Percentiles rank a stretch among this genome's conserved stretches.
These are phyloP conservation scores for Montifringilla adamsi DNA, from an alignment of 2,113 vertebrate species.

Conservation along the genomic window DNA sequence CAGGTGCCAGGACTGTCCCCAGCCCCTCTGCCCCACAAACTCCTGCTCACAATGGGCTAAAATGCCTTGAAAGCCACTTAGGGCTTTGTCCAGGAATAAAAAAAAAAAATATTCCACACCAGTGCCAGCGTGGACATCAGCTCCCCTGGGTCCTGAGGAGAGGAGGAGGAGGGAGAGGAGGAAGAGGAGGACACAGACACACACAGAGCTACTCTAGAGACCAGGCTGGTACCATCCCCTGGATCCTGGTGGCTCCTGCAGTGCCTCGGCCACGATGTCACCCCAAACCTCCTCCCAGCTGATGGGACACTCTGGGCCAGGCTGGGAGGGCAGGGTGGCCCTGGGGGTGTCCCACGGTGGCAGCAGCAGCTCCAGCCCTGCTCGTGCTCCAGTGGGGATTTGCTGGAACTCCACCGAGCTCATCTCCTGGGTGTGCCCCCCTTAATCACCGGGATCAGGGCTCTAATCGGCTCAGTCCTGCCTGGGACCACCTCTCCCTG, in stretches of 20 bases:
- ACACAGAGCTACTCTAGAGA: neutral
- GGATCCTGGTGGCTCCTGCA: neutral
- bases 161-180: neutral
- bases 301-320: neutral
- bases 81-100: neutral
- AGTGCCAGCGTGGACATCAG: fast-evolving
- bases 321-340: fast-evolving
- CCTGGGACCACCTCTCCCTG: neutral
- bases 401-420: neutral
- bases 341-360: neutral
- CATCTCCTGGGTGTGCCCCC: neutral
- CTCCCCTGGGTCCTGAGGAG: neutral
- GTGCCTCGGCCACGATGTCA: neutral
- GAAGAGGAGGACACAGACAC: neutral
- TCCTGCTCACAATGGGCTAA: fast-evolving
- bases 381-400: fast-evolving
- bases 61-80: fast-evolving
- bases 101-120: neutral
- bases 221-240: neutral
- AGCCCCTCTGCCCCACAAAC: neutral
- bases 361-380: neutral
- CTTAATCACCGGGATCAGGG: neutral
- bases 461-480: neutral
- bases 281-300: neutral
- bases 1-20: neutral